Evolutionary conservation across 2,113 vertebrate genomes (phyloP), one percentile per base, ranked within the genome.

Genomic region (Odontophorus gujanensis): DNA sequence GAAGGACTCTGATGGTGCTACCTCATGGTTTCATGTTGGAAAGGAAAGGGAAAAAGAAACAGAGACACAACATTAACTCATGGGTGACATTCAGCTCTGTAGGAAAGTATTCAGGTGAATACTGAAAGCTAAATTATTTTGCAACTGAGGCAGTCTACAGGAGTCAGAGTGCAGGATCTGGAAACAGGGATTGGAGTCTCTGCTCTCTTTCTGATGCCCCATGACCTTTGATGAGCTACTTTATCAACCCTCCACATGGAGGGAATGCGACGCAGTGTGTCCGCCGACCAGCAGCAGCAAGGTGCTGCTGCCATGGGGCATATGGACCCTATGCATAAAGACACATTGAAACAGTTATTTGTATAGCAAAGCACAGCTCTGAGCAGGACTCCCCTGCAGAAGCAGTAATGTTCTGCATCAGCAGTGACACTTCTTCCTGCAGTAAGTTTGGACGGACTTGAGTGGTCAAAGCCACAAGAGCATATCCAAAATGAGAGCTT

Each of bases 281-380:
- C 21, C 8, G 14, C 26, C 48, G 43, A 36, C 43, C 42, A 13
- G 13, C 25, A 17, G 17, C 36, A 43, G 11, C 28, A 21, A 13
- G 26, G n/a, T 30, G 34, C 42, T 8, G 12, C 18, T 24, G 24
- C 36, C 16, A 57, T 32, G 30, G 30, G 53, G 30, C 59, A 62
- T 24, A 4, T 34, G 32, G 57, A 20, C 28, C 5, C 0, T 13
- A 3, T 2, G 24, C 5, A 0, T 9, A 9, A 2, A 30, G 2
- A 67, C 3, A 28, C 25, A 65, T 2, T 22, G 2, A 30, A 25
- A 38, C 11, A 57, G 34, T 8, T 58, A 19, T 7, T 68, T 51
- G 32, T 32, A 61, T 1, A 63, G 34, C 72, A 92, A 32, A 90
- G 59, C 24, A 53, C 6, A 43, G 32, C 43, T 80, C 74, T 78